These are phyloP conservation scores for Cydia amplana DNA, from an alignment of 1,140 invertebrate species.

Conservation along the genomic window DNA sequence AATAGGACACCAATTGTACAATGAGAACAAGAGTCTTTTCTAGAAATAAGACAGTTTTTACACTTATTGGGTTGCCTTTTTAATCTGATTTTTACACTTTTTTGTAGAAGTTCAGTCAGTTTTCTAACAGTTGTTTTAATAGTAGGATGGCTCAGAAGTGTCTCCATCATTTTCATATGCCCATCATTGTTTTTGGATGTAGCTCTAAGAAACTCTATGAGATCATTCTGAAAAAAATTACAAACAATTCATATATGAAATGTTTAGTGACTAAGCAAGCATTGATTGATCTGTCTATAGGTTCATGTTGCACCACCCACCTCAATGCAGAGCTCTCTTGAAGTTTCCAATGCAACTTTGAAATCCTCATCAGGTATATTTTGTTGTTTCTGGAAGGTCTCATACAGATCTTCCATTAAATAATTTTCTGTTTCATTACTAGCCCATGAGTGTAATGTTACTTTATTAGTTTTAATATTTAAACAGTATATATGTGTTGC, in stretches of 20 bases:
- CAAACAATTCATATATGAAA: constrained; percentile 32
- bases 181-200: constrained; percentile 46
- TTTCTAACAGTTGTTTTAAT: constrained; percentile 70
- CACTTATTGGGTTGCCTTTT: constrained; percentile 84
- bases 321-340: constrained; percentile 42
- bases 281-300: constrained; percentile 13
- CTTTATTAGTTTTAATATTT: constrained; percentile 74
- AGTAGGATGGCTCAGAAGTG: constrained; percentile 60
- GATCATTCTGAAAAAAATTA: constrained; percentile 61
- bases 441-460: constrained; percentile 72
- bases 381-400: constrained; percentile 63
- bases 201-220: constrained; percentile 63
- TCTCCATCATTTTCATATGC: constrained; percentile 64
- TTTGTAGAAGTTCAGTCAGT: constrained; percentile 81
- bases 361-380: constrained; percentile 58
- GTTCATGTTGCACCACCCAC: constrained; percentile 39
- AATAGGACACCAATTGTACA: constrained; percentile 92
- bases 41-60: constrained; percentile 80
- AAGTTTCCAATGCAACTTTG: constrained; percentile 42
- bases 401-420: constrained; percentile 51
- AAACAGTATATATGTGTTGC: constrained; percentile 85
- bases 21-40: constrained; percentile 77
- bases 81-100: constrained; percentile 83
- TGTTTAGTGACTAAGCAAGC: constrained; percentile 17
- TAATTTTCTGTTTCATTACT: constrained; percentile 34